These are phyloP conservation scores for Oeneis ivallda DNA, from an alignment of 2,888 invertebrate genomes.

Conservation along the genomic window DNA sequence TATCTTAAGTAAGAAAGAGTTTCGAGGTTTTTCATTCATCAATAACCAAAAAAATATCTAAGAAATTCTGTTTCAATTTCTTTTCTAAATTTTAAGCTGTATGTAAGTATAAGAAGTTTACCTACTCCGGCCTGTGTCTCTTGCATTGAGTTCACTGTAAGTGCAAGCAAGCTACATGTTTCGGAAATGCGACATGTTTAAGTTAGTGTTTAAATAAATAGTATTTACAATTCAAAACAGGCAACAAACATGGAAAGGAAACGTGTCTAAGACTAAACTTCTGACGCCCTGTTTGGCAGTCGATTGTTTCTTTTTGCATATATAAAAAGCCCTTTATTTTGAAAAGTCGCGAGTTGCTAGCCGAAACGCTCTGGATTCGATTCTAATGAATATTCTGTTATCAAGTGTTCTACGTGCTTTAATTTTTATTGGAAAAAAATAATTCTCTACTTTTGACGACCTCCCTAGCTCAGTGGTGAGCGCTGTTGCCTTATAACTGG, in stretches of 20 bases:
- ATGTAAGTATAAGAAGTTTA: background rate
- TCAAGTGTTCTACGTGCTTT: too few species aligned
- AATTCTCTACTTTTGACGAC: too few species aligned
- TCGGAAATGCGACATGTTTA: constrained; percentile 5
- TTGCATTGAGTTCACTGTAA: constrained; percentile 4
- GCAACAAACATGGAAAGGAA: background rate
- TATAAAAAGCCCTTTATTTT: background rate
- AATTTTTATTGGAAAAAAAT: too few species aligned
- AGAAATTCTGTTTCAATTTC: too few species aligned
- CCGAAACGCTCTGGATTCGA: too few species aligned
- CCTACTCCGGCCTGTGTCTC: background rate
- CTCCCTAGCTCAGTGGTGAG: too few species aligned
- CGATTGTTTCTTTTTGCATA: background rate
- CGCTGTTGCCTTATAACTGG: too few species aligned
- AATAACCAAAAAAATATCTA: background rate
- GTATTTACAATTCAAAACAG: constrained; percentile 9
- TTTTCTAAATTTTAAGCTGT: background rate
- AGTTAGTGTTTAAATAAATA: background rate
- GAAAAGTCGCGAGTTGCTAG: too few species aligned
- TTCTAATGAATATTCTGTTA: too few species aligned
- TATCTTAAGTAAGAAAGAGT: too few species aligned
- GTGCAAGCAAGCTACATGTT: constrained; percentile 13
- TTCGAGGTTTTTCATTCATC: too few species aligned
- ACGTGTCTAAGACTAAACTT: background rate
- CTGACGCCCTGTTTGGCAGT: background rate